Conservation (phyloP, 2,797 vertebrate species). For the Spinus olivaceus region DNA sequence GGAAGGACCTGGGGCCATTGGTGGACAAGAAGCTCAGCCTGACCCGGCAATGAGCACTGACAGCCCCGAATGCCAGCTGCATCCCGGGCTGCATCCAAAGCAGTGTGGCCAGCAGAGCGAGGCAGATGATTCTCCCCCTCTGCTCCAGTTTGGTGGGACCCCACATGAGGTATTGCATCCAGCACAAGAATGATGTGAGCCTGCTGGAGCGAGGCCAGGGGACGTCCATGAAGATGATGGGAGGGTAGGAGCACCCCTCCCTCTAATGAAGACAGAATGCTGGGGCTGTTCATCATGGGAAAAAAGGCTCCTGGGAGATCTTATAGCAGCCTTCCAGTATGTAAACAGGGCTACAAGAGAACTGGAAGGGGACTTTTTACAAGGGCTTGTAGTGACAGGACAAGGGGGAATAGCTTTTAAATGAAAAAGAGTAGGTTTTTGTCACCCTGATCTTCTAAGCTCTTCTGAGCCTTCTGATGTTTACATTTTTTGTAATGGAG, state of each 20-base stretch:
- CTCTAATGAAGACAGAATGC: not conserved
- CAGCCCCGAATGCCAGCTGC: not conserved
- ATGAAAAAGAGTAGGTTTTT: not conserved
- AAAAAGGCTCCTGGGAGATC: not conserved
- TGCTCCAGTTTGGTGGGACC: not conserved
- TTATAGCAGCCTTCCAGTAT: not conserved
- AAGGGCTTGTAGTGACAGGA: not conserved
- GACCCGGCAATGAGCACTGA: not conserved
- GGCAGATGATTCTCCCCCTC: not conserved
- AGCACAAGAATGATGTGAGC: not conserved
- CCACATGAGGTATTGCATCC: not conserved
- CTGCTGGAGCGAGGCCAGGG: not conserved
- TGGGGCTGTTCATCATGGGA: not conserved
- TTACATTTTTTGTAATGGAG: not conserved
- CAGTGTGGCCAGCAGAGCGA: rapidly evolving
- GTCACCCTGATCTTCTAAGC: not conserved
- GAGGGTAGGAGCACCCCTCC: not conserved
- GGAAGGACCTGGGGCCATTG: not conserved
- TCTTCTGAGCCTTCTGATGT: not conserved
- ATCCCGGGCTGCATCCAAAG: not conserved
- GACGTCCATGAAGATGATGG: not conserved
- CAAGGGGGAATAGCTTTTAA: not conserved
- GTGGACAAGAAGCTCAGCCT: not conserved
- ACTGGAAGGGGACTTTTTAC: not conserved
- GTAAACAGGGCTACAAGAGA: not conserved